Percentiles rank a stretch among this genome's conserved stretches.
Conservation (phyloP, 2,113 vertebrate genomes). For the Bubalus kerabau region DNA sequence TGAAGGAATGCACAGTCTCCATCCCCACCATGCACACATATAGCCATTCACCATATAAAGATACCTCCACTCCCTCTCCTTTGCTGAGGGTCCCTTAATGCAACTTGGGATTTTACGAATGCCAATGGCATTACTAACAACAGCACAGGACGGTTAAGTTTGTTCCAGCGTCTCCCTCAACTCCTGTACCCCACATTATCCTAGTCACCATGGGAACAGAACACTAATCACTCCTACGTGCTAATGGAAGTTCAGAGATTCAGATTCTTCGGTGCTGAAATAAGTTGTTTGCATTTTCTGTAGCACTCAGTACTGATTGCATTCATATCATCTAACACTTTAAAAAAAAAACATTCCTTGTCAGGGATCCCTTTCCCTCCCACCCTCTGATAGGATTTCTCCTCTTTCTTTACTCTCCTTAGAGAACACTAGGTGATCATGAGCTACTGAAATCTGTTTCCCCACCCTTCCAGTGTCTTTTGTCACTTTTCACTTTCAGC, state of each 20-base stretch:
- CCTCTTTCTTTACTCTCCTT: not conserved
- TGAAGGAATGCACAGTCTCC: not conserved
- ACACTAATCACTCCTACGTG: not conserved
- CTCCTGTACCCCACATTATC: not conserved
- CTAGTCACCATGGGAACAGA: not conserved
- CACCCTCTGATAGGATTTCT: not conserved
- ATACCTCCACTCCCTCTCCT: not conserved
- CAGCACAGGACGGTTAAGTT: not conserved
- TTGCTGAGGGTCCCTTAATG: not conserved
- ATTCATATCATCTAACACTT: not conserved
- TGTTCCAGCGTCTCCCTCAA: not conserved
- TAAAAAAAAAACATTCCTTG: not conserved
- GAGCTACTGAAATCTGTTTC: not conserved
- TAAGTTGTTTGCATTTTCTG: not conserved
- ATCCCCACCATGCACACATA: too few relatives aligned
- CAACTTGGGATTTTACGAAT: not conserved
- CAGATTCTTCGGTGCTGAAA: not conserved
- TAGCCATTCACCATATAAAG: not conserved
- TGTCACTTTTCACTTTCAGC: not conserved
- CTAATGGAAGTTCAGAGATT: not conserved
- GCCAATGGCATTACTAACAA: rapidly evolving
- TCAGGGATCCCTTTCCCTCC: not conserved
- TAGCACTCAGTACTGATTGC: not conserved
- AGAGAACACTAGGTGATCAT: not conserved
- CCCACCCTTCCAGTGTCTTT: too few relatives aligned